Evolutionary conservation across 2,113 vertebrate genomes (phyloP).

Genomic region (Maccullochella peelii): DNA sequence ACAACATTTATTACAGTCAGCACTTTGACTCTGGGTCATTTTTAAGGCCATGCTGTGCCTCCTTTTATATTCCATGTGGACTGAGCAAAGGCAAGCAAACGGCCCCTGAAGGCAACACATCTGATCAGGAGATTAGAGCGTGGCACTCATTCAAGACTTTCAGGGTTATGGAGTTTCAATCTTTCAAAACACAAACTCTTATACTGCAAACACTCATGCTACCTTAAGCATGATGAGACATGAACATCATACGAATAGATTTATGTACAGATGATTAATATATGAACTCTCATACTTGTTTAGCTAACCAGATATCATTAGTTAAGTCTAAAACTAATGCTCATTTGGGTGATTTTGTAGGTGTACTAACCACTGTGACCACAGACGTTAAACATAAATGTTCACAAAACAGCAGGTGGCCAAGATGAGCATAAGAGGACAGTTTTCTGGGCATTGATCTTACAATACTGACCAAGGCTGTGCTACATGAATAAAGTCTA

Average conservation of each 20-base stretch:
- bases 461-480: neutral
- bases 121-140: slow-evolving; percentile 49
- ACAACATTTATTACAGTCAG: slow-evolving; percentile 7
- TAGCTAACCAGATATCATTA: no score
- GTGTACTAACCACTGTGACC: neutral
- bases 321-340: no score
- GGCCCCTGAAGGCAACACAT: slow-evolving; percentile 40
- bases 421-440: neutral
- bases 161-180: slow-evolving; percentile 11
- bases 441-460: neutral
- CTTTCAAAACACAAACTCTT: slow-evolving; percentile 8
- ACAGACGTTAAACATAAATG: neutral
- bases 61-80: slow-evolving; percentile 9
- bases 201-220: neutral
- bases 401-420: neutral
- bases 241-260: neutral
- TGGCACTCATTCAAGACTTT: neutral
- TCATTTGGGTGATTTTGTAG: neutral
- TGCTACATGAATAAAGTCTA: neutral
- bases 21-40: slow-evolving; percentile 31
- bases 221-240: neutral
- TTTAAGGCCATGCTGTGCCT: neutral
- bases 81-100: slow-evolving; percentile 32
- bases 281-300: neutral
- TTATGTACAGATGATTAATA: neutral